Evolutionary conservation across 2,797 vertebrate species (phyloP).

Genomic region (Syngnathus rostellatus): DNA sequence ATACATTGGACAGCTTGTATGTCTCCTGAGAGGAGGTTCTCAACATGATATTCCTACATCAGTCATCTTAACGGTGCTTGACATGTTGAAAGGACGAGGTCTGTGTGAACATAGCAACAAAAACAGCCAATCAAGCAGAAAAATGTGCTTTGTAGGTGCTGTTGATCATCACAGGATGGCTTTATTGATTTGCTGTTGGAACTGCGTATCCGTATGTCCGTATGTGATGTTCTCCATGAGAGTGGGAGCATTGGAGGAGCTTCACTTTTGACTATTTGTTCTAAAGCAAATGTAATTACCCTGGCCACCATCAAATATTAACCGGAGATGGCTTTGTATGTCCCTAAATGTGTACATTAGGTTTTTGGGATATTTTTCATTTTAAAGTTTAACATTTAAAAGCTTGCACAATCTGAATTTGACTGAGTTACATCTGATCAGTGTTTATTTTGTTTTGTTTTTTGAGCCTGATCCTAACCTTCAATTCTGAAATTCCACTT

Average conservation of each 20-base stretch:
- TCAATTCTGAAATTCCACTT: no score
- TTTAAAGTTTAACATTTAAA: no score
- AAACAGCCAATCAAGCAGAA: conserved; percentile 30
- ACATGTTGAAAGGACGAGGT: conserved; percentile 27
- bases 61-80: conserved; percentile 42
- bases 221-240: background rate
- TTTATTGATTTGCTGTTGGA: conserved; percentile 33
- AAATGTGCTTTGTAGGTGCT: conserved; percentile 22
- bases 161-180: conserved; percentile 34
- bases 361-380: no score
- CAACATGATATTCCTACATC: conserved; percentile 38
- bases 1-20: conserved; percentile 34
- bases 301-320: no score
- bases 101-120: conserved; percentile 21
- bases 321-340: no score
- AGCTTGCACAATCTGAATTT: no score
- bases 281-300: background rate
- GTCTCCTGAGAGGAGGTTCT: conserved; percentile 38
- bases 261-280: background rate
- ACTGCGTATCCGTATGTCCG: conserved; percentile 6
- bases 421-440: no score
- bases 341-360: no score
- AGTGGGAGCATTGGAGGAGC: background rate
- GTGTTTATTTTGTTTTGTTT: no score
- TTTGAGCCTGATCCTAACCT: no score